phyloP scores from a whole-genome alignment of 1,140 invertebrate genomes.

The Tetraneura akinire region DNA sequence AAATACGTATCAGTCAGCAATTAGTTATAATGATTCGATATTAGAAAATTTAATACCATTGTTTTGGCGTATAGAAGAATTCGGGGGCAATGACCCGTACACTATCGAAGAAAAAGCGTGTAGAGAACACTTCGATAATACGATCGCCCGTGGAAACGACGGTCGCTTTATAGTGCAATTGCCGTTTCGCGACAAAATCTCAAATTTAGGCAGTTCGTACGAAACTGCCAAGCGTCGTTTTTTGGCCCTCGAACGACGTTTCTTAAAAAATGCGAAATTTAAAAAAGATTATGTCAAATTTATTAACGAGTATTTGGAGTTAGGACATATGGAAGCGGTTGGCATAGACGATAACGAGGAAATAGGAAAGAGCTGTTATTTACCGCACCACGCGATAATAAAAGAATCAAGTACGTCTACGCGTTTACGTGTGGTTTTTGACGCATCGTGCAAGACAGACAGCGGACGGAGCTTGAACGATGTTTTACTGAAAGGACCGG shows the following conservation, averaged over 20 bases:
- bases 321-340: neutral
- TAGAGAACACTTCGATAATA: neutral
- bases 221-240: neutral
- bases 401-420: no score
- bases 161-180: constrained; percentile 23
- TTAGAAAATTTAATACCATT: neutral
- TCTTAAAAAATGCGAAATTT: neutral
- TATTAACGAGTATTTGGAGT: neutral
- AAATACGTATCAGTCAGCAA: no score
- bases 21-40: neutral
- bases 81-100: neutral
- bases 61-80: neutral
- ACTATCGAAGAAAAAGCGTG: constrained; percentile 28
- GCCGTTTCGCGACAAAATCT: neutral
- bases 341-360: neutral
- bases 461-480: constrained; percentile 53
- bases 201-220: neutral
- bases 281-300: neutral
- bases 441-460: no score
- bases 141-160: neutral
- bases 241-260: neutral
- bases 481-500: neutral
- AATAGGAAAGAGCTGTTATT: constrained; percentile 54
- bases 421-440: no score
- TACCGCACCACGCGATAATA: constrained; percentile 55